These are phyloP conservation scores for Laticauda colubrina DNA, from an alignment of 2,113 vertebrate genomes.

Conservation along the genomic window DNA sequence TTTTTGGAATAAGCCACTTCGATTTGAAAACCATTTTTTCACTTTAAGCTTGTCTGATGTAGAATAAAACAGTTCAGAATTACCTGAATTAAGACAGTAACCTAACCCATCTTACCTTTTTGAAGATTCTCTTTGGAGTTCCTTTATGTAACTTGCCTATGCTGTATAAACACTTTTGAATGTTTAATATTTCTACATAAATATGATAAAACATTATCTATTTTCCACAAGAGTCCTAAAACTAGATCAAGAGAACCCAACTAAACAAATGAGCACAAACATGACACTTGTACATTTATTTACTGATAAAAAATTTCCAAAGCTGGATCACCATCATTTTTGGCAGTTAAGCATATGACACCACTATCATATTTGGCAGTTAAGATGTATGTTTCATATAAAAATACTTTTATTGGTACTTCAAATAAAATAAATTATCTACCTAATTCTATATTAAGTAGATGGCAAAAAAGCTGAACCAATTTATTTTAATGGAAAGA, in stretches of 20 bases:
- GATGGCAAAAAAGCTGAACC: neutral
- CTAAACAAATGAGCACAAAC: neutral
- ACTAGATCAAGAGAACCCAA: neutral
- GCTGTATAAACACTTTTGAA: neutral
- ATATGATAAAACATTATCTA: neutral
- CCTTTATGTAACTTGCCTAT: neutral
- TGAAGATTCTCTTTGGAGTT: neutral
- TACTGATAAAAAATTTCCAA: neutral
- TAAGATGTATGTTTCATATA: neutral
- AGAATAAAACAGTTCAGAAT: neutral
- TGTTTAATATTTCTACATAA: neutral
- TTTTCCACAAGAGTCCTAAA: neutral
- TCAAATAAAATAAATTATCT: neutral
- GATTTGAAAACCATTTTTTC: neutral
- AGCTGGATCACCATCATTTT: neutral
- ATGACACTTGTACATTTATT: neutral
- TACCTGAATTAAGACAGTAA: neutral
- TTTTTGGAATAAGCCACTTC: neutral
- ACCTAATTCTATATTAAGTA: neutral
- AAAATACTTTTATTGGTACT: neutral
- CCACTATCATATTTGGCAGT: neutral
- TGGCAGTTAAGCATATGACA: too few relatives aligned
- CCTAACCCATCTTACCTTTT: neutral
- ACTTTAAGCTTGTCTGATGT: neutral
- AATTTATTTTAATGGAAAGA: neutral